Evolutionary conservation across 2,797 vertebrate genomes (phyloP), one percentile per base, ranked within the genome.

Genomic region (Lemur catta): DNA sequence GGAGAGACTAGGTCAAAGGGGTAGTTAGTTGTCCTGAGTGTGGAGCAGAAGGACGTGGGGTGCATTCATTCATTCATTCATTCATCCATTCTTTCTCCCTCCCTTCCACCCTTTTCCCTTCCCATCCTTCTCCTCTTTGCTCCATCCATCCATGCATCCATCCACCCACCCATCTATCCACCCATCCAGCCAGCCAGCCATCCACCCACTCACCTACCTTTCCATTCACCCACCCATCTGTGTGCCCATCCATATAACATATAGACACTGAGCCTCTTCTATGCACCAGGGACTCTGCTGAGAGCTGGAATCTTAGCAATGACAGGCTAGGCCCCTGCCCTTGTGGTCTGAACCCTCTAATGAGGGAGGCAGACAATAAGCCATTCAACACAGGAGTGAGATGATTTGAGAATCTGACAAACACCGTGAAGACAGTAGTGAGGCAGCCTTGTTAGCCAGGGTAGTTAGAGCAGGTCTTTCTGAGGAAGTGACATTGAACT

Each of bases 141-240:
- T 1, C 24, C 43, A 15, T 7, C 55, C 3, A 48, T 26, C 12
- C 50, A n/a, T 4, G n/a, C 1, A 5, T 30, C 7, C 9, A 20
- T 11, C 38, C 22, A 55, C 8, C 18, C 20, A 55, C 2, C 3
- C 15, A 14, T 1, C 24, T 28, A 57, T 24, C 15, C 8, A 11
- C 0, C 24, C 28, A 46, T 11, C 15, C 28, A 50, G 0, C 8
- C 18, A 38, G 2, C 20, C 0, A 65, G 1, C 30, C n/a, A 33
- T 50, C 43, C 9, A 8, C 3, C 7, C 9, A 26, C 72, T 24
- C 65, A 17, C 43, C n/a, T 3, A 20, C 13, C 2, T 48, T 84
- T n/a, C 26, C 26, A 30, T 28, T 35, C 24, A 38, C 4, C 48
- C 17, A 55, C 38, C 38, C n/a, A 71, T 3, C 48, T 55, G 2